A percentile compares a stretch with the other conserved stretches of the same genome.
These are phyloP conservation scores for Argentina silus DNA, from an alignment of 2,797 vertebrate species.

Conservation along the genomic window DNA sequence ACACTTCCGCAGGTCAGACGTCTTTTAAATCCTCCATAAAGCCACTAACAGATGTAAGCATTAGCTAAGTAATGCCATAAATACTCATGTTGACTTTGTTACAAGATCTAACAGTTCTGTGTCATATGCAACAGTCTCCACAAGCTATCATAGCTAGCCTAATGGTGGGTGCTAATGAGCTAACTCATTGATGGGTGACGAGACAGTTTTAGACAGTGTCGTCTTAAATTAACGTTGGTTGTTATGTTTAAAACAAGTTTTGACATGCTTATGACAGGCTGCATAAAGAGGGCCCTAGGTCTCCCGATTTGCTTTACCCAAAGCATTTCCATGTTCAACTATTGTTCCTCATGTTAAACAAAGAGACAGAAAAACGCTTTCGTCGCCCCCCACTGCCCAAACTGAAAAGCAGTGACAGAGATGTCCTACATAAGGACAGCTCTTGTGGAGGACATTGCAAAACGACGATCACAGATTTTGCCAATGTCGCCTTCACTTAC, in stretches of 20 bases:
- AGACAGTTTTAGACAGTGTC: background rate
- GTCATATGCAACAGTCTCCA: too few species aligned
- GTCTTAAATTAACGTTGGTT: background rate
- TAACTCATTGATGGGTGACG: background rate
- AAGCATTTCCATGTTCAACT: slow-evolving; percentile 2
- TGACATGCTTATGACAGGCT: background rate
- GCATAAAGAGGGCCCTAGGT: background rate
- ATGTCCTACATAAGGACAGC: slow-evolving; percentile 57
- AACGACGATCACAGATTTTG: slow-evolving; percentile 45
- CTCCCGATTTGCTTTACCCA: background rate
- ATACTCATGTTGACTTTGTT: too few species aligned
- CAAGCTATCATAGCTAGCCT: background rate
- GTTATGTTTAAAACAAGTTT: background rate
- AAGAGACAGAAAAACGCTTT: slow-evolving; percentile 24
- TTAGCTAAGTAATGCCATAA: slow-evolving; percentile 14
- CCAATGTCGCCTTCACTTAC: slow-evolving; percentile 48
- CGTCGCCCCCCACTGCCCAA: slow-evolving; percentile 19
- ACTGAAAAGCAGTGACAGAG: slow-evolving; percentile 45
- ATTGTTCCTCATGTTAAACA: slow-evolving; percentile 23
- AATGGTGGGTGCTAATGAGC: background rate
- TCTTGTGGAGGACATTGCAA: slow-evolving; percentile 35
- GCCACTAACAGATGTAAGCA: background rate
- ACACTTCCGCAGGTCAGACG: too few species aligned
- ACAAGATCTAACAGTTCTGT: too few species aligned
- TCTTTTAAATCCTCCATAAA: slow-evolving; percentile 1